Percentiles rank a stretch among this genome's conserved stretches.
Evolutionary conservation across 2,113 vertebrate genomes (phyloP).

Genomic region (Brevimyrus niger): DNA sequence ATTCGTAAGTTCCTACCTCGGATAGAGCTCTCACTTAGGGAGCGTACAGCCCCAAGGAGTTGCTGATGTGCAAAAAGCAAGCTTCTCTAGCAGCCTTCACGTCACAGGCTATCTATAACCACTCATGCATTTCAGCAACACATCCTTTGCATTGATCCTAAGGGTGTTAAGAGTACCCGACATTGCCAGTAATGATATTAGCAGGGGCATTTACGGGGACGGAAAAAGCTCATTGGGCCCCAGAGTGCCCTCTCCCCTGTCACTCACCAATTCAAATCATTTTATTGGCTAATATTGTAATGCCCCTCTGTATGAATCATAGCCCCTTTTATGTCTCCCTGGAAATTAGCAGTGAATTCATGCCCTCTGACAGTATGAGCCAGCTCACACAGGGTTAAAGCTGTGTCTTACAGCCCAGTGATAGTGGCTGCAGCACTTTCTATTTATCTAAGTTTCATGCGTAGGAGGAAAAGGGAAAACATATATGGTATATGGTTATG

Average conservation of each 20-base stretch:
- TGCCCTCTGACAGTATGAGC: not conserved
- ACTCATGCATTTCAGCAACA: not conserved
- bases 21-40: not conserved
- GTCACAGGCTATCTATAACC: not conserved
- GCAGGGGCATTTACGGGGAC: not conserved
- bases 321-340: not conserved
- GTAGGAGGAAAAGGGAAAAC: not conserved
- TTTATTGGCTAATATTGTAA: not conserved
- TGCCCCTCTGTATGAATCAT: not conserved
- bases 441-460: not conserved
- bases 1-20: not conserved
- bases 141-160: not conserved
- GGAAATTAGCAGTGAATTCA: not conserved
- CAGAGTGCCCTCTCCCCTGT: not conserved
- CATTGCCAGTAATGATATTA: not conserved
- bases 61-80: not conserved
- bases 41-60: not conserved
- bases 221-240: not conserved
- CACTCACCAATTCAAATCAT: not conserved
- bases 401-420: not conserved
- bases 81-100: not conserved
- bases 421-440: not conserved
- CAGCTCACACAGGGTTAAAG: not conserved
- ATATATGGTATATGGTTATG: not conserved
- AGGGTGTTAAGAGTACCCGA: not conserved